These are phyloP conservation scores for Brachypodius melanocephalos DNA, from an alignment of 2,113 vertebrate genomes.

Conservation along the genomic window DNA sequence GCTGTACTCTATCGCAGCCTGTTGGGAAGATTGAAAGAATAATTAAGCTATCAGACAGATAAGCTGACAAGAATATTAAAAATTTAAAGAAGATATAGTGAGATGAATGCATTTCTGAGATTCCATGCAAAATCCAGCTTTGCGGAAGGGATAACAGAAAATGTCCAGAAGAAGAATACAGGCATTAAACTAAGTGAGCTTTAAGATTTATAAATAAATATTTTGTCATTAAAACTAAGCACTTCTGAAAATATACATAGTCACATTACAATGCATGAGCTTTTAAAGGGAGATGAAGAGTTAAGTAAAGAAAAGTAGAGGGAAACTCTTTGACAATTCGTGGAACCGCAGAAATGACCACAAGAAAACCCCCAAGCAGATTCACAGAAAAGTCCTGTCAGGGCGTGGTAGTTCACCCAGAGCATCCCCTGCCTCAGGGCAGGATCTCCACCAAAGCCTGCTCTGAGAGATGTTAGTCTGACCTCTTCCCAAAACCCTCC, in stretches of 20 bases:
- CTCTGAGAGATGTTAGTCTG: background rate
- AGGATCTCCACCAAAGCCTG: background rate
- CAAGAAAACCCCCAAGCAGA: background rate
- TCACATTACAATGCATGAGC: background rate
- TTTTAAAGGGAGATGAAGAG: background rate
- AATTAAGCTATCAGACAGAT: conserved; percentile 20
- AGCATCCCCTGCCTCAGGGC: background rate
- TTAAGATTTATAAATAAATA: background rate
- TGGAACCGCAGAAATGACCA: background rate
- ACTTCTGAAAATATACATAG: background rate
- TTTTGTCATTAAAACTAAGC: background rate
- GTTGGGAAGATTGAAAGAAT: background rate
- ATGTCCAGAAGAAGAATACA: background rate
- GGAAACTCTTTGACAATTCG: background rate
- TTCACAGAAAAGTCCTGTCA: background rate
- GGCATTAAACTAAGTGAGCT: background rate
- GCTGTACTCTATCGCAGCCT: background rate
- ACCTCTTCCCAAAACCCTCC: background rate
- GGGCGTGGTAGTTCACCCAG: background rate
- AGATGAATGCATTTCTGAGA: conserved; percentile 11
- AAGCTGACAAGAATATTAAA: background rate
- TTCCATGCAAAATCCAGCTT: background rate
- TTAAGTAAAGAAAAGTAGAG: background rate
- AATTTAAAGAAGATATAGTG: background rate
- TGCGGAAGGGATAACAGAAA: background rate